A percentile compares a stretch with the other conserved stretches of the same genome.
Evolutionary conservation across 1,140 invertebrate genomes (phyloP).

Genomic region (Bathynomus jamesi): DNA sequence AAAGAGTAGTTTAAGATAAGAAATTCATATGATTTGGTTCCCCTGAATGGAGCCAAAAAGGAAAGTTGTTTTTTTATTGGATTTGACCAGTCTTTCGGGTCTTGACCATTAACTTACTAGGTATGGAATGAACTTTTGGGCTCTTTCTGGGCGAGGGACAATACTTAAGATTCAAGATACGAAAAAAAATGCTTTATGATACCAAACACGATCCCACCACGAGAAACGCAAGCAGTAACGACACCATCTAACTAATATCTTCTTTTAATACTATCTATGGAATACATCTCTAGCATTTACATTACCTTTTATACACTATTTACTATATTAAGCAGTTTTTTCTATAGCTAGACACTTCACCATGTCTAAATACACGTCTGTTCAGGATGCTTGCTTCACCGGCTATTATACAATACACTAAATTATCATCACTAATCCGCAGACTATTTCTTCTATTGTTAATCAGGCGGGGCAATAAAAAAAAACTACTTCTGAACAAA

Average conservation of each 20-base stretch:
- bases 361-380: background rate
- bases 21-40: too few relatives aligned
- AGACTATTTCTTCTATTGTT: too few relatives aligned
- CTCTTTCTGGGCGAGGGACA: background rate
- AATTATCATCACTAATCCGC: too few relatives aligned
- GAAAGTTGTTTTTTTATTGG: background rate
- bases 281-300: background rate
- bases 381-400: too few relatives aligned
- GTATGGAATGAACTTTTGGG: background rate
- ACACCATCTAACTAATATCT: background rate
- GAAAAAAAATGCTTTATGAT: background rate
- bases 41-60: too few relatives aligned
- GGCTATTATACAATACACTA: too few relatives aligned
- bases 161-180: background rate
- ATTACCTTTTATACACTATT: background rate
- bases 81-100: background rate
- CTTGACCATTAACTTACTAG: background rate
- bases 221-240: background rate
- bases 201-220: background rate
- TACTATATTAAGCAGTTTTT: background rate
- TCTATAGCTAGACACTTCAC: background rate
- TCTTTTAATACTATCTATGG: background rate
- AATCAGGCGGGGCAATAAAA: too few relatives aligned
- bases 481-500: constrained; percentile 25
- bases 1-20: too few relatives aligned